Evolutionary conservation across 2,888 invertebrate genomes (phyloP).

Genomic region (Limulus polyphemus): DNA sequence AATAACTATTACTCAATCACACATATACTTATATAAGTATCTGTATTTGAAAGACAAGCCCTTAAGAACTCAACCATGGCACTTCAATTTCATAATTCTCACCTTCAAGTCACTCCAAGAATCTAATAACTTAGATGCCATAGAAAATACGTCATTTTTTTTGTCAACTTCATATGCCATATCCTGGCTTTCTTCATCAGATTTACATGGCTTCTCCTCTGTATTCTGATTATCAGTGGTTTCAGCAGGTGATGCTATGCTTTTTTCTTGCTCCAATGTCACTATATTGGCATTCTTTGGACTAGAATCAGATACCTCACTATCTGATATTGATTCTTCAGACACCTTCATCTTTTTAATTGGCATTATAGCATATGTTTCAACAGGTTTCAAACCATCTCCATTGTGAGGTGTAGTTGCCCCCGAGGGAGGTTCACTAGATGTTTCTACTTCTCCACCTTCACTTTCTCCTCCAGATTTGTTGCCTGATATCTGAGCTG

Average conservation of each 20-base stretch:
- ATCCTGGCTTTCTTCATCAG: slow-evolving; percentile 20
- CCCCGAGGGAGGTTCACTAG: slow-evolving; percentile 1
- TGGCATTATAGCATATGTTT: too few relatives aligned
- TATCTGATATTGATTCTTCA: too few relatives aligned
- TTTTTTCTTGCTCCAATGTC: too few relatives aligned
- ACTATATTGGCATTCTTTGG: too few relatives aligned
- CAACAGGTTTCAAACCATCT: slow-evolving; percentile 2
- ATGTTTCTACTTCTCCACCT: slow-evolving; percentile 13
- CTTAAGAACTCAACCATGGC: too few relatives aligned
- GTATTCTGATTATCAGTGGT: too few relatives aligned
- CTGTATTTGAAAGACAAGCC: too few relatives aligned
- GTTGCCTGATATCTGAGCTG: slow-evolving; percentile 31
- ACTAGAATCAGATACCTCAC: too few relatives aligned
- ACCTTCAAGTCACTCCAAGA: slow-evolving; percentile 54
- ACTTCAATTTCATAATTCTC: slow-evolving; percentile 2
- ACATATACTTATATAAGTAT: too few relatives aligned
- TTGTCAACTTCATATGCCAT: slow-evolving; percentile 5
- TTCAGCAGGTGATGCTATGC: too few relatives aligned
- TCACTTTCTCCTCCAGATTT: slow-evolving; percentile 4
- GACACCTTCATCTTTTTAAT: too few relatives aligned
- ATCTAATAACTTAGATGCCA: slow-evolving; percentile 47
- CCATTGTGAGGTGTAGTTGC: background rate
- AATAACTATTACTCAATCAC: too few relatives aligned
- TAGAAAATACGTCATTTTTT: slow-evolving; percentile 24
- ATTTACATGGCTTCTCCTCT: background rate